Evolutionary conservation across 1,140 invertebrate genomes (phyloP).

Genomic region (Whitmania pigra): DNA sequence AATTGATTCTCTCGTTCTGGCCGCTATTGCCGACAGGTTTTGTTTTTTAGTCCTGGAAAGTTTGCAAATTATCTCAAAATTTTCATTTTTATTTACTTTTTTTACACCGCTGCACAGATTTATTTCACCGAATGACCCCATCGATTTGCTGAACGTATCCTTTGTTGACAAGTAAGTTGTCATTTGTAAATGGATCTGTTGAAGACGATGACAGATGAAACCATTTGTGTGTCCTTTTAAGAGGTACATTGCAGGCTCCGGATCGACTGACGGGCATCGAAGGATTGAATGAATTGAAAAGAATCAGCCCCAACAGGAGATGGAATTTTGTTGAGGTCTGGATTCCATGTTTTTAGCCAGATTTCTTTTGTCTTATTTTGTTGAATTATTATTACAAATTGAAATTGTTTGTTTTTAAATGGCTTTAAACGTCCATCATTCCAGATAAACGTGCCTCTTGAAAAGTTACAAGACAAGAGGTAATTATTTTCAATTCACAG

Average conservation of each 20-base stretch:
- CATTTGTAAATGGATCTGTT: neutral
- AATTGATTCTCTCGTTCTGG: constrained; percentile 78
- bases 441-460: neutral
- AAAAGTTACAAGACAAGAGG: neutral
- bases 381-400: neutral
- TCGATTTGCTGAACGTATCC: constrained; percentile 93
- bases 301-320: constrained; percentile 54
- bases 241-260: constrained; percentile 31
- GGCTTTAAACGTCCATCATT: neutral
- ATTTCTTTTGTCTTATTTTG: neutral
- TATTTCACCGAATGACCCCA: constrained; percentile 54
- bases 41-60: neutral
- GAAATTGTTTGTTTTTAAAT: neutral
- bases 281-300: constrained; percentile 59
- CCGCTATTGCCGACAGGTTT: constrained; percentile 59
- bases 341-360: constrained; percentile 8
- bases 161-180: constrained; percentile 49
- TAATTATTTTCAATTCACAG: neutral
- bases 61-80: neutral
- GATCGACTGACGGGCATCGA: constrained; percentile 51
- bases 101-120: constrained; percentile 43
- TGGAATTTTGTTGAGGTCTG: constrained; percentile 60
- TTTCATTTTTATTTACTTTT: neutral
- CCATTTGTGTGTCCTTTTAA: constrained; percentile 7
- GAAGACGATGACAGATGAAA: neutral